Conservation (phyloP, 2,888 invertebrate species). For the Cyclophora albipunctata region DNA sequence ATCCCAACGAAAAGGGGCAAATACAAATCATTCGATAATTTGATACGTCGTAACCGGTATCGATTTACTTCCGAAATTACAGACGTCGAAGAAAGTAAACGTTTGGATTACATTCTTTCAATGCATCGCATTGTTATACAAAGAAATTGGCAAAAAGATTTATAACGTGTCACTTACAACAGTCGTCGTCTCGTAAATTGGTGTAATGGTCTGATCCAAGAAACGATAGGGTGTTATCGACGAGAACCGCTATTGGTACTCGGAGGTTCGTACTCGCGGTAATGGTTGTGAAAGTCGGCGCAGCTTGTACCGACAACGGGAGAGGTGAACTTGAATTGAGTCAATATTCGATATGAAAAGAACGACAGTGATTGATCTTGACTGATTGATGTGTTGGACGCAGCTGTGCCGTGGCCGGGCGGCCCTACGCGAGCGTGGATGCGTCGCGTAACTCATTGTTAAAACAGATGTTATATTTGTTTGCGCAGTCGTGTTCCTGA, state of each 20-base stretch:
- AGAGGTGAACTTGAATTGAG: constrained; percentile 28
- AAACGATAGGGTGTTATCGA: constrained; percentile 45
- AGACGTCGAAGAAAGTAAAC: constrained; percentile 24
- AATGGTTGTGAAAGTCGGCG: constrained; percentile 52
- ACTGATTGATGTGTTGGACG: constrained; percentile 26
- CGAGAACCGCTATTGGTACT: constrained; percentile 37
- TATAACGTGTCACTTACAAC: constrained; percentile 44
- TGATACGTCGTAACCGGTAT: constrained; percentile 30
- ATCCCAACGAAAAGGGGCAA: constrained; percentile 14
- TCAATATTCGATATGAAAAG: constrained; percentile 29
- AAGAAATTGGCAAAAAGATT: constrained; percentile 45
- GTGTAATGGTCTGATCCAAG: constrained; percentile 46
- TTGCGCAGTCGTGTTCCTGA: constrained; percentile 3
- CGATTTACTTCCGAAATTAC: constrained; percentile 30
- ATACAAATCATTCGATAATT: constrained; percentile 21
- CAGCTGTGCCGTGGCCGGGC: constrained; percentile 15
- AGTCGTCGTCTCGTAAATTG: constrained; percentile 56
- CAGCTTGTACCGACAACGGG: constrained; percentile 7
- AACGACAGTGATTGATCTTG: constrained; percentile 42
- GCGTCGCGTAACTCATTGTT: constrained; percentile 23
- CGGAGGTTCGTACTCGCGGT: constrained; percentile 14
- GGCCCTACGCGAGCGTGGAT: constrained; percentile 8
- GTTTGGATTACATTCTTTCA: constrained; percentile 29
- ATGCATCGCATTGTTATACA: constrained; percentile 30
- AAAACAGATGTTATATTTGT: constrained; percentile 26